phyloP scores from a whole-genome alignment of 37 sponge, comb jelly and placozoan genomes.

The Hormiphora californensis region DNA sequence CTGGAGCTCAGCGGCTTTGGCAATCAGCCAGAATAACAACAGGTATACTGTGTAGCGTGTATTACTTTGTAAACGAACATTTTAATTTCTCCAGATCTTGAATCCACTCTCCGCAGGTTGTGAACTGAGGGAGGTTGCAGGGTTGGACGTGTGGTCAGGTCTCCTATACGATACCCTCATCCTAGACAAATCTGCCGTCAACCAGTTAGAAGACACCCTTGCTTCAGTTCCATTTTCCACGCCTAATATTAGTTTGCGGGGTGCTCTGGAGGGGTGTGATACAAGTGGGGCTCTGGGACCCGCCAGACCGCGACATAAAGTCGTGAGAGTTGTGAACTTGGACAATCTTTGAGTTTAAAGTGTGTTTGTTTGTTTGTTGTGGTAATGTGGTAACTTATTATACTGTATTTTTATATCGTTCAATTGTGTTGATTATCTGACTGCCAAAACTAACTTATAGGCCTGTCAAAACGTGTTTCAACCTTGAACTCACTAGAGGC shows the following conservation, averaged over 20 bases:
- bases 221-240: background rate
- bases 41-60: too few species aligned
- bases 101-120: background rate
- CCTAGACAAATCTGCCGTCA: background rate
- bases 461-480: too few species aligned
- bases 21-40: constrained; percentile 15
- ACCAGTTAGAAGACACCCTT: background rate
- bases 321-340: constrained; percentile 24
- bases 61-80: background rate
- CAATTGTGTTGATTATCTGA: too few species aligned
- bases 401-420: too few species aligned
- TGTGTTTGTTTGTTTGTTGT: too few species aligned
- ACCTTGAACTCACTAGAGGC: too few species aligned
- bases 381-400: too few species aligned
- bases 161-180: constrained; percentile 44
- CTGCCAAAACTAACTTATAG: too few species aligned
- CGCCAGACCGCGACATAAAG: constrained; percentile 7
- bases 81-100: background rate
- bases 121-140: constrained; percentile 37
- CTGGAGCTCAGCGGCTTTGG: constrained; percentile 34
- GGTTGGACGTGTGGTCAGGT: constrained; percentile 35
- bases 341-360: constrained; percentile 3
- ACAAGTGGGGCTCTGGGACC: background rate
- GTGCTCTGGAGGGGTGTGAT: background rate
- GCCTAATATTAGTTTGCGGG: background rate